Percentiles rank a stretch among this genome's conserved stretches.
phyloP scores from a whole-genome alignment of 2,113 vertebrate genomes.

The Galbula dea region DNA sequence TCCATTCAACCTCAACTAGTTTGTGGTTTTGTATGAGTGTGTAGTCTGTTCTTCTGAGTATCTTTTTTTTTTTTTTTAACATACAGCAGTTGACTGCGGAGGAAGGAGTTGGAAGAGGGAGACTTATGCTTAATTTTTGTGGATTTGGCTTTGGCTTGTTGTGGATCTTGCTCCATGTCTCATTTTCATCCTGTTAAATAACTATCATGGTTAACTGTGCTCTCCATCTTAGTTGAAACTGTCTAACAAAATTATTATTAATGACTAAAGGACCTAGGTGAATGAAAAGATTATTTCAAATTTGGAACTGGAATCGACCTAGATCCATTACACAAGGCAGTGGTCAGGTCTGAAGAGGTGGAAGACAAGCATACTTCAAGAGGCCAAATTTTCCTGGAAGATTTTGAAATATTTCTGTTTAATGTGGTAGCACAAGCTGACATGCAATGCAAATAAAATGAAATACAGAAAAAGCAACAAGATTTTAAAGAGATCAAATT shows the following conservation, averaged over 20 bases:
- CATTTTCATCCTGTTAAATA: not conserved
- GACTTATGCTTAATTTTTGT: not conserved
- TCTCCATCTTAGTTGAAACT: not conserved
- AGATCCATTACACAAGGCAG: not conserved
- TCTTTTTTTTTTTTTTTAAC: not conserved
- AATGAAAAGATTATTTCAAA: not conserved
- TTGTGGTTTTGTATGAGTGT: not conserved
- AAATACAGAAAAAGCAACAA: not conserved
- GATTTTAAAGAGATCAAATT: not conserved
- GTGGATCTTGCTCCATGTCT: not conserved
- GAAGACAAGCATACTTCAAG: not conserved
- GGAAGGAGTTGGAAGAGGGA: not conserved
- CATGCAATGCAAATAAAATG: not conserved
- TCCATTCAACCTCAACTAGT: rapidly evolving
- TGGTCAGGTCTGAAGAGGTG: not conserved
- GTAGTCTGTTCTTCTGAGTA: not conserved
- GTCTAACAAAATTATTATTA: not conserved
- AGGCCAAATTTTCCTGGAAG: not conserved
- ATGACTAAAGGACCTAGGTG: not conserved
- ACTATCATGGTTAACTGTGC: not conserved
- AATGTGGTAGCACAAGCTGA: not conserved
- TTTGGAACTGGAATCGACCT: not conserved
- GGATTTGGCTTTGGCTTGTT: not conserved
- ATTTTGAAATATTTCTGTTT: not conserved
- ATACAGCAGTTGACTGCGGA: too few relatives aligned